phyloP scores from a whole-genome alignment of 2,888 invertebrate genomes.

The Thalpophila matura region DNA sequence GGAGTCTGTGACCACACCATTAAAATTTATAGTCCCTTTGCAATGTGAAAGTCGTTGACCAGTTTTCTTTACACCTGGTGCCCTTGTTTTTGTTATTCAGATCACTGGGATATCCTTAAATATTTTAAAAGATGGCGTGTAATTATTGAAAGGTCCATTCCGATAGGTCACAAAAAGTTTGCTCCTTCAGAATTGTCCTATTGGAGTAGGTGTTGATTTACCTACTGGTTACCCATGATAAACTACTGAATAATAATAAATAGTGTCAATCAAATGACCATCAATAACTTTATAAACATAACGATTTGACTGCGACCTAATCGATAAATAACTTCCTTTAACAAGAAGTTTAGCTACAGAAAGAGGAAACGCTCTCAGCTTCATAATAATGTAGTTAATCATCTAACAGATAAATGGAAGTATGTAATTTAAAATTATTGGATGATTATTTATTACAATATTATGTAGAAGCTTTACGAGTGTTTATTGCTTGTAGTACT shows the following conservation, averaged over 20 bases:
- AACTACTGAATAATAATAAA: neutral
- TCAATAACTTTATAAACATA: neutral
- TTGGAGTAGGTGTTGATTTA: no score
- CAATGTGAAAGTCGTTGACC: constrained; percentile 41
- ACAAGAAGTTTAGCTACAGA: constrained; percentile 2
- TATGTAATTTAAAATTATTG: neutral
- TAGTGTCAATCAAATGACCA: neutral
- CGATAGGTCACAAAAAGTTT: no score
- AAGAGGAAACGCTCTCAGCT: neutral
- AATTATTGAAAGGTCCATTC: no score
- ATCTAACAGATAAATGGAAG: constrained; percentile 6
- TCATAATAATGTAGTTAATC: neutral
- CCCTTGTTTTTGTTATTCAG: constrained; percentile 15
- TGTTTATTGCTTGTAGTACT: neutral
- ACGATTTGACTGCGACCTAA: neutral
- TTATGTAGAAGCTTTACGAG: constrained; percentile 1
- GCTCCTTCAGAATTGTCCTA: no score
- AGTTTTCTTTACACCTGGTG: constrained; percentile 12
- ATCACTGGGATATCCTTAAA: constrained; percentile 8
- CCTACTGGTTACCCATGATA: no score
- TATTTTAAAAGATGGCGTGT: constrained; percentile 37
- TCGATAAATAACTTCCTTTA: constrained; percentile 6
- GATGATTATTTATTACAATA: neutral
- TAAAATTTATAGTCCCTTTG: constrained; percentile 38
- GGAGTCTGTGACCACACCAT: constrained; percentile 28